Evolutionary conservation across 2,797 vertebrate species (phyloP).

Genomic region (Loris lydekkerianus): DNA sequence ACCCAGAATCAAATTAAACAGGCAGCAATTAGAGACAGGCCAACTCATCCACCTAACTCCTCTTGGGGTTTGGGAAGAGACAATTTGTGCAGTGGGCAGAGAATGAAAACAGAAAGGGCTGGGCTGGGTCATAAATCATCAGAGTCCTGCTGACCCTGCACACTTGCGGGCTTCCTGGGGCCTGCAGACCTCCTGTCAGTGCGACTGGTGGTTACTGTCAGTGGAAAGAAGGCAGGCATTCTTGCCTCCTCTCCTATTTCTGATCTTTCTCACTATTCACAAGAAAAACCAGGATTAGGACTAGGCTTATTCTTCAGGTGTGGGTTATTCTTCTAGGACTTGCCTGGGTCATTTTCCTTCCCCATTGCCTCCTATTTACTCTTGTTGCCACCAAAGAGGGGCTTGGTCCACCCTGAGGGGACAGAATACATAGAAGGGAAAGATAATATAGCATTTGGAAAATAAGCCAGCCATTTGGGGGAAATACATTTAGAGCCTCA

Average conservation of each 20-base stretch:
- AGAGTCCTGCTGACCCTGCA: not conserved
- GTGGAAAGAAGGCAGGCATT: not conserved
- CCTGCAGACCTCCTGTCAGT: not conserved
- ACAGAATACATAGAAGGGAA: not conserved
- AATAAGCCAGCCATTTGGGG: not conserved
- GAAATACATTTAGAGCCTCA: not conserved
- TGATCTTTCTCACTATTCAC: not conserved
- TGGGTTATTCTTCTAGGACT: too few species aligned
- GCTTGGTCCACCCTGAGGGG: not conserved
- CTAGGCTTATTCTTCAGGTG: not conserved
- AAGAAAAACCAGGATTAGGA: not conserved
- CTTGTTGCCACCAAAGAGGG: not conserved
- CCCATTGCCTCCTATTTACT: not conserved
- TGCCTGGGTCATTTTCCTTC: not conserved
- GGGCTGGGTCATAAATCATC: not conserved
- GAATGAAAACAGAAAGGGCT: not conserved
- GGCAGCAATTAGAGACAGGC: conserved; percentile 54
- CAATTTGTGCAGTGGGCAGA: not conserved
- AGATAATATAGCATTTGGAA: not conserved
- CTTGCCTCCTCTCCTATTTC: not conserved
- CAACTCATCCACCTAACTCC: conserved; percentile 11
- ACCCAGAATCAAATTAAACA: conserved; percentile 57
- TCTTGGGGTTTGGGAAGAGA: not conserved
- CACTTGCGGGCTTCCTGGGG: not conserved
- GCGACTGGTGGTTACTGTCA: not conserved